These are phyloP conservation scores for Drepanosiphum platanoidis DNA, from an alignment of 2,888 invertebrate genomes.

Conservation along the genomic window DNA sequence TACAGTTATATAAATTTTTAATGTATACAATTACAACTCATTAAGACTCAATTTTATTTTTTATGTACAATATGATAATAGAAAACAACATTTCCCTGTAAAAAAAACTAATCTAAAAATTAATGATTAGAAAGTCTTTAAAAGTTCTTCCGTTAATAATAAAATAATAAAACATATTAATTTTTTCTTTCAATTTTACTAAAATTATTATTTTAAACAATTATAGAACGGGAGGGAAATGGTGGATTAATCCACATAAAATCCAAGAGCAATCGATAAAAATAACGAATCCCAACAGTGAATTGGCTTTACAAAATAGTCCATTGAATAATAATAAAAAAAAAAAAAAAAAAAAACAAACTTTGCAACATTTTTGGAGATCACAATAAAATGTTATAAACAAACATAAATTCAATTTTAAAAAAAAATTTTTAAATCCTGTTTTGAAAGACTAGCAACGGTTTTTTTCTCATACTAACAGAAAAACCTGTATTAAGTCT, in stretches of 20 bases:
- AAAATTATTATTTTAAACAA: slow-evolving; percentile 58
- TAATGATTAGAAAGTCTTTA: slow-evolving; percentile 51
- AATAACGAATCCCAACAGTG: slow-evolving; percentile 58
- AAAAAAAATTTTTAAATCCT: slow-evolving; percentile 37
- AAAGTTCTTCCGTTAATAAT: slow-evolving; percentile 40
- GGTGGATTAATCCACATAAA: slow-evolving; percentile 47
- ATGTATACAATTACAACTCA: slow-evolving; percentile 58
- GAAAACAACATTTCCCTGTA: slow-evolving; percentile 61
- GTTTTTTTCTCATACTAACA: slow-evolving; percentile 36
- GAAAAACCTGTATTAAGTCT: slow-evolving; percentile 53
- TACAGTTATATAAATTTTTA: slow-evolving; percentile 55
- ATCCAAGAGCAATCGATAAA: slow-evolving; percentile 47
- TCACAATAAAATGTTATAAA: slow-evolving; percentile 56
- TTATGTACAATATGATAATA: slow-evolving; percentile 55
- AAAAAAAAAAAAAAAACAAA: slow-evolving; percentile 57
- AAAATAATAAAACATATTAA: slow-evolving; percentile 52
- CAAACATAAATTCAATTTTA: slow-evolving; percentile 41
- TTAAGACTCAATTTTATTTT: slow-evolving; percentile 45
- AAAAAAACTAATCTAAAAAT: slow-evolving; percentile 56
- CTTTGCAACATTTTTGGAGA: slow-evolving; percentile 55
- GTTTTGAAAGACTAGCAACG: slow-evolving; percentile 61
- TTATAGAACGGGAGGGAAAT: slow-evolving; percentile 33
- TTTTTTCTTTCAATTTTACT: slow-evolving; percentile 37
- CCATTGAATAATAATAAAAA: slow-evolving; percentile 52
- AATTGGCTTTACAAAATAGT: slow-evolving; percentile 62